phyloP scores from a whole-genome alignment of 1,140 invertebrate genomes.

The Eriocheir sinensis region DNA sequence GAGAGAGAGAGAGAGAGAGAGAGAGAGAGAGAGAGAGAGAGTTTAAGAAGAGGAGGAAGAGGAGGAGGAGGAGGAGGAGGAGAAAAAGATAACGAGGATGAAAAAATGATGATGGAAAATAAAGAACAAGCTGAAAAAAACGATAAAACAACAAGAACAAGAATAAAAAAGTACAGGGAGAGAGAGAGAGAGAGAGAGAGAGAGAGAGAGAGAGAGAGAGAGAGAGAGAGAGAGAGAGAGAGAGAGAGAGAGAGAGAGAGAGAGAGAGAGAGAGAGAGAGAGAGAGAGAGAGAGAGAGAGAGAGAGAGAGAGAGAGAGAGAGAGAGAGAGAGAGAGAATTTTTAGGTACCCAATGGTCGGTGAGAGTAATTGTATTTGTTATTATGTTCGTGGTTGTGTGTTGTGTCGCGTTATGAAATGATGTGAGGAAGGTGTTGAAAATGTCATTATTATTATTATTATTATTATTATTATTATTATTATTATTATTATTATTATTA shows the following conservation, averaged over 20 bases:
- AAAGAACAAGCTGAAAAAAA: neutral
- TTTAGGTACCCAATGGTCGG: too few species aligned
- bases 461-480: neutral
- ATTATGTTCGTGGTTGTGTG: too few species aligned
- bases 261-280: conserved; percentile 22
- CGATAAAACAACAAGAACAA: neutral
- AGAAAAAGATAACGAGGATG: neutral
- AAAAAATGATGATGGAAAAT: neutral
- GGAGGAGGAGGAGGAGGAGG: neutral
- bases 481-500: neutral
- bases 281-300: conserved; percentile 22
- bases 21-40: conserved; percentile 22
- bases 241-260: conserved; percentile 22
- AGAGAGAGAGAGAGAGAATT: neutral
- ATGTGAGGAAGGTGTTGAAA: too few species aligned
- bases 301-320: conserved; percentile 22
- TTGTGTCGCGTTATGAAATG: too few species aligned
- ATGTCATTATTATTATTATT: too few species aligned
- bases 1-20: conserved; percentile 22
- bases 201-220: conserved; percentile 21
- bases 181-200: conserved; percentile 22
- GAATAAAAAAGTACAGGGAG: neutral
- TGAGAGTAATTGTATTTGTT: too few species aligned
- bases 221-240: conserved; percentile 3
- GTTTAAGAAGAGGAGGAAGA: too few species aligned